A percentile compares a stretch with the other conserved stretches of the same genome.
Conservation (phyloP, 2,797 vertebrate genomes). For the Chiroxiphia lanceolata region DNA sequence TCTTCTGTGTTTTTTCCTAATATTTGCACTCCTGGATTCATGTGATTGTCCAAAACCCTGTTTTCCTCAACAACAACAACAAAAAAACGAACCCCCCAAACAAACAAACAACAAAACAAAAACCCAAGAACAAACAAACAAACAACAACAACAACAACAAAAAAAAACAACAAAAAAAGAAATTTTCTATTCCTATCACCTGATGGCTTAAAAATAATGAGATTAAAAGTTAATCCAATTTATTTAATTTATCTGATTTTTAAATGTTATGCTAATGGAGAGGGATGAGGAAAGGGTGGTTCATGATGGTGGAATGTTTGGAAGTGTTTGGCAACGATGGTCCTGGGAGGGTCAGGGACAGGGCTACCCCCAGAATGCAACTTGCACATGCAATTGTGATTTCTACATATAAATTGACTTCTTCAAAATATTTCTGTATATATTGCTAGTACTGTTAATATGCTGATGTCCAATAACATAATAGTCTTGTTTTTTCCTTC, state of each 20-base stretch:
- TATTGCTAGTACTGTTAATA: background rate
- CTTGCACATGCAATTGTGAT: background rate
- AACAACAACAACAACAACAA: background rate
- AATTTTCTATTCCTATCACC: background rate
- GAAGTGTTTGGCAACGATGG: background rate
- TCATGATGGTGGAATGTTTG: background rate
- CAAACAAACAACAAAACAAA: no score
- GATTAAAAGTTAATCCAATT: background rate
- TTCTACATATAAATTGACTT: constrained; percentile 20
- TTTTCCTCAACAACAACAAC: background rate
- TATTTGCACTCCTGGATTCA: background rate
- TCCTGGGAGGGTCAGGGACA: background rate
- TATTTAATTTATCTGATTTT: constrained; percentile 26
- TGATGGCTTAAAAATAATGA: background rate
- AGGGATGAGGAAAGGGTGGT: background rate
- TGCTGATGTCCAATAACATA: background rate
- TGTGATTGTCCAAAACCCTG: background rate
- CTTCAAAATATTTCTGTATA: background rate
- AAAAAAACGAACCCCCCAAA: background rate
- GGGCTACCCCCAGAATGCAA: background rate
- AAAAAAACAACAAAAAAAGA: background rate
- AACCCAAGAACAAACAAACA: background rate
- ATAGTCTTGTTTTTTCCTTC: background rate
- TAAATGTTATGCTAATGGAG: background rate
- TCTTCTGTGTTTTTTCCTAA: background rate